Conservation (phyloP, 2,113 vertebrate species). For the Glareola pratincola region DNA sequence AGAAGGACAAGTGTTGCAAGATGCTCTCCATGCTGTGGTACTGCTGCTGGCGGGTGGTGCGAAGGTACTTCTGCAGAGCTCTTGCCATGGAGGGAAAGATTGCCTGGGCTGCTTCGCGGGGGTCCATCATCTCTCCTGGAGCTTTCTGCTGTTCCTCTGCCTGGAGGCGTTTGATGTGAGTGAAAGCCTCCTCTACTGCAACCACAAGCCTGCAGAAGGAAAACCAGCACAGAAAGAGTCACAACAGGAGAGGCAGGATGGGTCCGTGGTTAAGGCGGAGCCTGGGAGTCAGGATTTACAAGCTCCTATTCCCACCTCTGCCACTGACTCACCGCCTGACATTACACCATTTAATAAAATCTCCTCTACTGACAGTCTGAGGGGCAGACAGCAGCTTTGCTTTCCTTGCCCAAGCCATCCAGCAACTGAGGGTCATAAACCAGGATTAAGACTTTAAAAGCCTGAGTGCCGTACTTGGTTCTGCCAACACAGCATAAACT, state of each 20-base stretch:
- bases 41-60: conserved; percentile 93
- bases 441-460: background rate
- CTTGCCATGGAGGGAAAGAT: conserved; percentile 97
- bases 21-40: conserved; percentile 99
- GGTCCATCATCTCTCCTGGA: conserved; percentile 91
- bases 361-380: background rate
- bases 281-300: background rate
- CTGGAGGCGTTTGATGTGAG: conserved; percentile 90
- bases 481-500: conserved; percentile 4
- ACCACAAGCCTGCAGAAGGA: conserved; percentile 85
- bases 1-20: conserved; percentile 94
- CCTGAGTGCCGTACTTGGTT: background rate
- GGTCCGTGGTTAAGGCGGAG: background rate
- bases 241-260: background rate
- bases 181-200: conserved; percentile 94
- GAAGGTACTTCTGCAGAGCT: conserved; percentile 94
- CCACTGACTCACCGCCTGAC: background rate
- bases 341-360: background rate
- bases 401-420: background rate
- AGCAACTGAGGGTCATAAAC: background rate
- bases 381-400: background rate
- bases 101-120: conserved; percentile 92
- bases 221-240: background rate
- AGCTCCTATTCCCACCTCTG: background rate
- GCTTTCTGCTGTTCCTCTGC: conserved; percentile 89